A percentile compares a stretch with the other conserved stretches of the same genome.
These are phyloP conservation scores for Eira barbara DNA, from an alignment of 2,113 vertebrate species.

Conservation along the genomic window DNA sequence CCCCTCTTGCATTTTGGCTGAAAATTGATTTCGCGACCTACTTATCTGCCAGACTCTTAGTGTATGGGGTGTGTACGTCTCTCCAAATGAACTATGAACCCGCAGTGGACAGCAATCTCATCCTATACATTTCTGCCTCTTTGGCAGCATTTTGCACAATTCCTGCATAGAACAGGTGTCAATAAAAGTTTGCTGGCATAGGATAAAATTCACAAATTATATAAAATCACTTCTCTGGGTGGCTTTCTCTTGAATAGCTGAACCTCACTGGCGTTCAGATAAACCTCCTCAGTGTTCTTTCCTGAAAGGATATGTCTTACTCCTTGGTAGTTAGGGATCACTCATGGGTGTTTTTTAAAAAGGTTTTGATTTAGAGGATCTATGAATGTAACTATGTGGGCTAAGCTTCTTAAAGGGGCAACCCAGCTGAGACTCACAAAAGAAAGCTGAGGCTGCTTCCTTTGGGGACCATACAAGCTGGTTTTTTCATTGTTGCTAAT, in stretches of 20 bases:
- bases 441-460: neutral
- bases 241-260: conserved; percentile 44
- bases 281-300: conserved; percentile 37
- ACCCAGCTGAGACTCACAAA: conserved; percentile 63
- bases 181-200: conserved; percentile 12
- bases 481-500: conserved; percentile 55
- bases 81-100: neutral
- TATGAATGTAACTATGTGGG: conserved; percentile 35
- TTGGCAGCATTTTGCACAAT: neutral
- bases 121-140: neutral
- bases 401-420: conserved; percentile 69
- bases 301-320: conserved; percentile 56
- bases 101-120: neutral
- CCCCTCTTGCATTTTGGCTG: neutral
- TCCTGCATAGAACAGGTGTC: neutral
- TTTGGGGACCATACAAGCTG: neutral
- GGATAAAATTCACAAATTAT: conserved; percentile 43
- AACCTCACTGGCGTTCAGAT: conserved; percentile 46
- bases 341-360: conserved; percentile 50
- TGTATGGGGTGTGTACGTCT: neutral
- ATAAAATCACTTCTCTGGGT: conserved; percentile 40
- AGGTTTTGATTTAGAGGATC: conserved; percentile 63
- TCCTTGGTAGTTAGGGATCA: conserved; percentile 63
- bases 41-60: neutral
- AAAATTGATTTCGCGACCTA: neutral